Conservation (phyloP, 1,140 invertebrate genomes). For the Bombus difficillimus region DNA sequence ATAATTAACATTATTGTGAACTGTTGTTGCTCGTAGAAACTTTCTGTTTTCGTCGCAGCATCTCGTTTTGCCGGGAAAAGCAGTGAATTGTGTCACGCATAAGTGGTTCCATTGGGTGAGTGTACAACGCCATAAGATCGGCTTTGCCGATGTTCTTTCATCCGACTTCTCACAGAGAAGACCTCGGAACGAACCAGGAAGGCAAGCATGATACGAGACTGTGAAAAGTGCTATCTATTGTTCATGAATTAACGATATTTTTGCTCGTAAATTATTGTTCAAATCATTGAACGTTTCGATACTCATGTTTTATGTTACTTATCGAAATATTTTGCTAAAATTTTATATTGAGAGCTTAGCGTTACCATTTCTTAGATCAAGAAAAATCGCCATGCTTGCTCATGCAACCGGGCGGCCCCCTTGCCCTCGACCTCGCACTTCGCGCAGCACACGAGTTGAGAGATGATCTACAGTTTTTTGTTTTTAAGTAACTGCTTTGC, state of each 20-base stretch:
- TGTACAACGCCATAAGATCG: constrained; percentile 48
- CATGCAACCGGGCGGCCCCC: constrained; percentile 65
- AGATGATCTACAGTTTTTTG: constrained; percentile 8
- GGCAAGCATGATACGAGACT: constrained; percentile 28
- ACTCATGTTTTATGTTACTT: background rate
- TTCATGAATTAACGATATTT: background rate
- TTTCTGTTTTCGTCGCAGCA: constrained; percentile 36
- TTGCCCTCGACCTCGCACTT: constrained; percentile 53
- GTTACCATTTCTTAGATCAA: constrained; percentile 39
- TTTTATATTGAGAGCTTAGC: constrained; percentile 14
- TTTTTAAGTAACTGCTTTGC: constrained; percentile 11
- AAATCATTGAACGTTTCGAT: background rate
- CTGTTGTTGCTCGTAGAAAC: constrained; percentile 59
- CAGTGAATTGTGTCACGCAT: constrained; percentile 40
- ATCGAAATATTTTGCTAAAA: background rate
- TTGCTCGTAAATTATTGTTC: background rate
- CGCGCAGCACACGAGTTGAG: constrained; percentile 7
- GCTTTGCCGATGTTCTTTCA: constrained; percentile 53
- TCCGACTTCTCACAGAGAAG: constrained; percentile 36
- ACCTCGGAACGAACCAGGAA: constrained; percentile 30
- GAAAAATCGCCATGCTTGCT: constrained; percentile 77
- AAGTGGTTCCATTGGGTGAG: constrained; percentile 55
- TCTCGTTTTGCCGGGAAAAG: constrained; percentile 35
- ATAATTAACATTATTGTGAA: constrained; percentile 69
- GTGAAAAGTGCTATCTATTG: background rate